A percentile compares a stretch with the other conserved stretches of the same genome.
These are phyloP conservation scores for Polyergus mexicanus DNA, from an alignment of 1,140 invertebrate genomes.

Conservation along the genomic window DNA sequence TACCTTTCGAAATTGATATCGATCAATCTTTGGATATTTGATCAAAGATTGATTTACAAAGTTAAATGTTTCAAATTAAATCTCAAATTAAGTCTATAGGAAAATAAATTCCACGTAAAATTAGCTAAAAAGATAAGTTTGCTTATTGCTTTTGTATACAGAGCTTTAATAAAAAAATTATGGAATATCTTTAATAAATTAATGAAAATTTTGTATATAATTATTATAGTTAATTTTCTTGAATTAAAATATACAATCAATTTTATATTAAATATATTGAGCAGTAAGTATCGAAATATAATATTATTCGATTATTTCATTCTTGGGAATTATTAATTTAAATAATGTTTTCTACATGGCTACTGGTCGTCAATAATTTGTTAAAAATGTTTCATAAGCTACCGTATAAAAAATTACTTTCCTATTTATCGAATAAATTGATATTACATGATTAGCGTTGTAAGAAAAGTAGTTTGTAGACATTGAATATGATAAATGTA, in stretches of 20 bases:
- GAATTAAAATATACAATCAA: not conserved
- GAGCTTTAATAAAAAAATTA: not conserved
- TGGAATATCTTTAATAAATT: not conserved
- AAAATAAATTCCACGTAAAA: not conserved
- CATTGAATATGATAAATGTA: slow-evolving; percentile 51
- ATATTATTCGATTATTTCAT: not conserved
- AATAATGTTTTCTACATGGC: not conserved
- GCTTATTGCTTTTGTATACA: not conserved
- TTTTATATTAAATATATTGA: not conserved
- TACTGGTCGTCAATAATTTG: not conserved
- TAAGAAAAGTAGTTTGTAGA: slow-evolving; percentile 13
- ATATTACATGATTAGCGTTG: slow-evolving; percentile 20
- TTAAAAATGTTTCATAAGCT: slow-evolving; percentile 26
- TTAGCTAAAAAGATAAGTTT: not conserved
- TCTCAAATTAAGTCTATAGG: not conserved
- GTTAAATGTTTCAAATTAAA: slow-evolving; percentile 9
- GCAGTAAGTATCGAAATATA: not conserved
- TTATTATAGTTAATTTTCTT: not conserved
- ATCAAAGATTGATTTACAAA: slow-evolving; percentile 1
- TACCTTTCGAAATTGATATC: not conserved
- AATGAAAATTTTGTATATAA: not conserved
- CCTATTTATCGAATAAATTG: slow-evolving; percentile 25
- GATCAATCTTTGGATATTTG: not conserved
- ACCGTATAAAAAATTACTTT: slow-evolving; percentile 13
- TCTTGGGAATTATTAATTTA: not conserved